A percentile compares a stretch with the other conserved stretches of the same genome.
These are phyloP conservation scores for Coccyzus lansbergi DNA, from an alignment of 2,797 vertebrate species.

Conservation along the genomic window DNA sequence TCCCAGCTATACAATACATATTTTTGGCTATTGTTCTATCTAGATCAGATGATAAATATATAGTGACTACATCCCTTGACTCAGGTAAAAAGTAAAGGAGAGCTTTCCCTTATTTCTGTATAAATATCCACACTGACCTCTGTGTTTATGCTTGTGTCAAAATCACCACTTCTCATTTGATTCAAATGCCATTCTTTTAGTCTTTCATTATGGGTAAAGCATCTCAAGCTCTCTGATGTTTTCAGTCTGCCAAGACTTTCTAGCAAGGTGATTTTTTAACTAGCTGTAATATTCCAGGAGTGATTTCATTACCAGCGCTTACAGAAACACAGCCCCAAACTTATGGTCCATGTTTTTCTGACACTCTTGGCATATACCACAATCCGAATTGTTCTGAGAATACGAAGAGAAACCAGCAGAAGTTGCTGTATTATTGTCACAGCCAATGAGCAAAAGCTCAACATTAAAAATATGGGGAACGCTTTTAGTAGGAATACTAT, in stretches of 20 bases:
- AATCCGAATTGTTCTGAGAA: neutral
- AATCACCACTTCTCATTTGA: neutral
- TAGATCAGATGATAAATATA: neutral
- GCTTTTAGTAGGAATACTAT: neutral
- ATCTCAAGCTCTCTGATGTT: neutral
- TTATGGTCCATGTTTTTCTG: neutral
- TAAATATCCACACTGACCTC: neutral
- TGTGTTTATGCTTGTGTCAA: neutral
- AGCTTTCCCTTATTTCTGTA: neutral
- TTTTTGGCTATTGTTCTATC: neutral
- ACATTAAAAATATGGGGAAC: neutral
- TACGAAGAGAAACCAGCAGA: neutral
- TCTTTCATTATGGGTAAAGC: neutral
- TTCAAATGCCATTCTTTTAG: constrained; percentile 6
- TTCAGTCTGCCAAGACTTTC: neutral
- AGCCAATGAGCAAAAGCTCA: neutral
- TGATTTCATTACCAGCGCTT: neutral
- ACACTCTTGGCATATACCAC: neutral
- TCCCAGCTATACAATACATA: neutral
- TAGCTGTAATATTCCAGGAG: neutral
- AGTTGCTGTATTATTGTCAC: neutral
- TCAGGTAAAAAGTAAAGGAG: neutral
- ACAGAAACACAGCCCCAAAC: neutral
- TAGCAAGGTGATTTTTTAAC: constrained; percentile 18
- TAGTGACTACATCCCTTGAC: neutral